Base-by-base conservation (phyloP, 1,140 invertebrate species). In the Rhopalosiphum padi region DNA sequence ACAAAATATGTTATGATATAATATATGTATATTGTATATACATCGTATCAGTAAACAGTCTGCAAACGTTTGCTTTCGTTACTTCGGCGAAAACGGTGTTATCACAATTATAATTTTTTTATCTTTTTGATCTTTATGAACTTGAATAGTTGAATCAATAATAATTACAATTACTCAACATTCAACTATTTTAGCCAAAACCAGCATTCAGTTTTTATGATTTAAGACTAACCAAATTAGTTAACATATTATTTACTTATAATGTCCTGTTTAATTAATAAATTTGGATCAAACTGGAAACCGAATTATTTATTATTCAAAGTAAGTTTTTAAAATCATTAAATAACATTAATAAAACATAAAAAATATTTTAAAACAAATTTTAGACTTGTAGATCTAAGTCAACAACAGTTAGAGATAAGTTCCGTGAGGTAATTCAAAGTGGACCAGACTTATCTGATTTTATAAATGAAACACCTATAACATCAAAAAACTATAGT, bases 371-470 rank as follows among this genome's bases (percentile, higher is more conserved):
- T 22, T 18, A 51, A 51, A 51, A 51, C 15, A 51, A 9, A n/a
- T 35, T n/a, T 41, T 41, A 94, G 90, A 48, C 25, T 82, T 53
- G 9, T 25, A 89, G 94, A 83, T 37, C 18, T 41, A 94, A 94
- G 55, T 93, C 94, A 22, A 87, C 94, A 15, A 87, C 94, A 2
- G 7, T 94, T 43, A 88, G 91, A 85, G 95, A 95, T 94, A 94
- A 94, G 60, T 93, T 96, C 60, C 95, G 94, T 94, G 96, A 97
- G 94, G 96, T 96, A 94, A 95, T 97, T 21, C 95, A 95, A 30
- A 96, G 96, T 94, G 97, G 97, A 0, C 97, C 97, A 0, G 96
- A 95, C 93, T 95, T 97, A 88, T 95, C 96, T 94, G 97, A 97
- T 93, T 97, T 97, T 95, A 93, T 95, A 4, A 91, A 94, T 46